Evolutionary conservation across 1,140 invertebrate genomes (phyloP), one percentile per base, ranked within the genome.

Genomic region (Diorhabda sublineata): DNA sequence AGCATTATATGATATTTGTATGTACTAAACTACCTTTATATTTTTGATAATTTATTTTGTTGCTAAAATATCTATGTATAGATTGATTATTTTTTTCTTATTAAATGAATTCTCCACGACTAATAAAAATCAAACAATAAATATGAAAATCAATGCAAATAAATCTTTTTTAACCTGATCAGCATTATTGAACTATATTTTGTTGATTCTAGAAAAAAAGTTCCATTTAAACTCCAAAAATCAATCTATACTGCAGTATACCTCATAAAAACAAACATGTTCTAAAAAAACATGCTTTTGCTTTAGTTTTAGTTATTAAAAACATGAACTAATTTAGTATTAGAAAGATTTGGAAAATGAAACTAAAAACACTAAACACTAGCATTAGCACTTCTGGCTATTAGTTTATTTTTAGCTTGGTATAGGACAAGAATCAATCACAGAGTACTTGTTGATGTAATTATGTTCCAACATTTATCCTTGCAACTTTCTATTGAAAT

Each of bases 1-100:
- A 8, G 11, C 60, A 2, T 42, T 64, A 45, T 45, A 42, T 52
- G 63, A 64, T 41, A 64, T 64, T 56, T 56, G 63, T 64, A 64
- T 52, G 63, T 64, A 52, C 26, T 8, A 52, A 52, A 52, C 4
- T 52, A 52, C n/a, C 47, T 52, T 52, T 52, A 8, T 8, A 2
- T 52, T 52, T 8, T 8, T 52, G 47, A 52, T 3, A 8, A 8
- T 52, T 8, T 52, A 52, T n/a, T 6, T 52, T 52, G n/a, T 52
- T 52, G 47, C 47, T 52, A 52, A 52, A 8, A 52, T n/a, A n/a
- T n/a, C 47, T 8, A 52, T 52, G 47, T 52, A n/a, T n/a, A 52
- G 47, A 52, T 6, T 52, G 47, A 52, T 52, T 52, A 3, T 52
- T 52, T 3, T 8, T 26, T 26, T 26, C 26, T 26, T 1, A 26